phyloP scores from a whole-genome alignment of 2,888 invertebrate species.

The Dryobota labecula region DNA sequence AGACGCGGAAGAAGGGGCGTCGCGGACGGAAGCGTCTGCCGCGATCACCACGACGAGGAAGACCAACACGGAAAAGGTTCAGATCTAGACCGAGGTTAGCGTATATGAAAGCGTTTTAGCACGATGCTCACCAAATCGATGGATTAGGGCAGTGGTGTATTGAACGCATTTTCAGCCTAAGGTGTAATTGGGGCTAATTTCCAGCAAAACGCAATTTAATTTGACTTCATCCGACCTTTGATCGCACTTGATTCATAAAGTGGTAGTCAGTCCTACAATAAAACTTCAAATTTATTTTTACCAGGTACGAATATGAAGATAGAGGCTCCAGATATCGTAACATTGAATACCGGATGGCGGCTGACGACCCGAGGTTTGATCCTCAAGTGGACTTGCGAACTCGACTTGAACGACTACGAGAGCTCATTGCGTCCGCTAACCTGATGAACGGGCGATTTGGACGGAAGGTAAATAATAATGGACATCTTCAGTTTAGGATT shows the following conservation, averaged over 20 bases:
- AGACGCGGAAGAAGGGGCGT: conserved; percentile 79
- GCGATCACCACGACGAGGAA: conserved; percentile 84
- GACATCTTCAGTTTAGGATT: not conserved
- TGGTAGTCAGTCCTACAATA: not conserved
- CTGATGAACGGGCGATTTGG: conserved; percentile 95
- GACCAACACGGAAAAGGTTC: conserved; percentile 88
- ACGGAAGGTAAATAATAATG: conserved; percentile 90
- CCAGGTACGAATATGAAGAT: conserved; percentile 83
- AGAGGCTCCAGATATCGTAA: conserved; percentile 83
- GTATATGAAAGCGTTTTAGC: conserved; percentile 51
- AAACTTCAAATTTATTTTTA: not conserved
- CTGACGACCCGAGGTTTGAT: conserved; percentile 89
- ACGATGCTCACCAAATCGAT: conserved; percentile 44
- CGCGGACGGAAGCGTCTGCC: conserved; percentile 83
- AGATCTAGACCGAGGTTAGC: conserved; percentile 82
- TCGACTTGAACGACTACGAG: conserved; percentile 85
- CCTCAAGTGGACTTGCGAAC: conserved; percentile 87
- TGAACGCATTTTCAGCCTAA: conserved; percentile 36
- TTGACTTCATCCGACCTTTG: not conserved
- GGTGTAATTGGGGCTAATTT: not conserved
- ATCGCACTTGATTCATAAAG: not conserved
- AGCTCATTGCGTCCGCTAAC: conserved; percentile 93
- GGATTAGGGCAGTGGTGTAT: conserved; percentile 47
- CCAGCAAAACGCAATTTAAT: conserved; percentile 39
- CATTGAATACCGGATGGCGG: conserved; percentile 88